Percentiles rank a stretch among this genome's conserved stretches.
Conservation (phyloP, 2,888 invertebrate species). For the Agriopis aurantiaria region DNA sequence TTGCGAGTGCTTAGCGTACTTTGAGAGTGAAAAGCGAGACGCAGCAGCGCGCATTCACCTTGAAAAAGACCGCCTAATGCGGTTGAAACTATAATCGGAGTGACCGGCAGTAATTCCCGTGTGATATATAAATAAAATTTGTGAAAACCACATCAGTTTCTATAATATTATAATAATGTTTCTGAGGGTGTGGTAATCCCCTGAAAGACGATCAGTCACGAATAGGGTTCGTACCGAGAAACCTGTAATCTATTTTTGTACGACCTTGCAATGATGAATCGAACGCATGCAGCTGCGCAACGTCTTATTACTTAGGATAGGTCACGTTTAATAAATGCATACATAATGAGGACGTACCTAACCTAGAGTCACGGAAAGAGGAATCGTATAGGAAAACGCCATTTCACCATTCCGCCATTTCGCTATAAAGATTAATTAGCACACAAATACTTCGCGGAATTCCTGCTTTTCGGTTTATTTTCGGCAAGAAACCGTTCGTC, state of each 20-base stretch:
- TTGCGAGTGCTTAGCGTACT: too few species aligned
- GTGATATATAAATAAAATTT: too few species aligned
- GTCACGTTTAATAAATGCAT: slow-evolving; percentile 13
- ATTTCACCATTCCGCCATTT: neutral
- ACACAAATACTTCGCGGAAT: slow-evolving; percentile 48
- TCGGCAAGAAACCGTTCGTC: slow-evolving; percentile 53
- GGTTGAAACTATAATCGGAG: too few species aligned
- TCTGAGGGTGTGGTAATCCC: neutral
- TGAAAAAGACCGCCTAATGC: too few species aligned
- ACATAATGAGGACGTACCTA: neutral
- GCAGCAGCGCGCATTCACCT: too few species aligned
- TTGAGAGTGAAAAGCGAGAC: too few species aligned
- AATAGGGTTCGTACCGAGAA: neutral
- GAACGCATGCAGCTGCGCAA: slow-evolving; percentile 20
- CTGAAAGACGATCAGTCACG: neutral
- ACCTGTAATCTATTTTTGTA: slow-evolving; percentile 13
- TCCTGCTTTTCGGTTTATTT: slow-evolving; percentile 50
- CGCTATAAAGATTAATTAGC: slow-evolving; percentile 41
- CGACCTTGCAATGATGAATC: neutral
- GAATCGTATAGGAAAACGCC: slow-evolving; percentile 8
- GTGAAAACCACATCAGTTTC: too few species aligned
- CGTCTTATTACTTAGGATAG: slow-evolving; percentile 21
- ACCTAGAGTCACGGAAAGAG: neutral
- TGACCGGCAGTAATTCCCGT: too few species aligned
- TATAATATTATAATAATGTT: too few species aligned